These are phyloP conservation scores for Henricia sp. DNA, from an alignment of 53 echinoderm and acorn worm genomes.

Conservation along the genomic window DNA sequence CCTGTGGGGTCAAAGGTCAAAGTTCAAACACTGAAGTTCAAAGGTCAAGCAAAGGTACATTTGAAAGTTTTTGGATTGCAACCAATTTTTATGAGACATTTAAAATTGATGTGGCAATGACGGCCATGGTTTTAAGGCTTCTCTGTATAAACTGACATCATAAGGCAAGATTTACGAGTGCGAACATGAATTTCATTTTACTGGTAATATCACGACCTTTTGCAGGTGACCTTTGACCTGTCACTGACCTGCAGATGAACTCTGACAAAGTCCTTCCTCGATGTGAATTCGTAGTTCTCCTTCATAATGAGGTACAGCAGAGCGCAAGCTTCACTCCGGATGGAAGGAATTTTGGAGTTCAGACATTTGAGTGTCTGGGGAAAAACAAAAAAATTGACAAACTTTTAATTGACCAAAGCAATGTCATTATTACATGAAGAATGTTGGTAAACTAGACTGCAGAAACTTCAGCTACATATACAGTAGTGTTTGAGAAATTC, in stretches of 20 bases:
- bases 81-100: too few species aligned
- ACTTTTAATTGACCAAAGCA: too few species aligned
- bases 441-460: too few species aligned
- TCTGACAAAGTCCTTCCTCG: constrained; percentile 91
- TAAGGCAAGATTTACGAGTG: neutral
- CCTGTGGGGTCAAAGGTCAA: constrained; percentile 58
- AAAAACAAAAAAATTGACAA: neutral
- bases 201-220: neutral
- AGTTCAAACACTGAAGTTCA: neutral
- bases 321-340: constrained; percentile 92
- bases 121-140: too few species aligned
- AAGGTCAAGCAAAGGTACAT: neutral
- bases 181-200: neutral
- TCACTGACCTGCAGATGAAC: constrained; percentile 91
- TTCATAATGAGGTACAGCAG: constrained; percentile 97
- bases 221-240: constrained; percentile 6
- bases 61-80: too few species aligned
- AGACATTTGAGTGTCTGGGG: constrained; percentile 87
- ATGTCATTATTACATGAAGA: too few species aligned
- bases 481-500: too few species aligned
- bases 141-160: too few species aligned
- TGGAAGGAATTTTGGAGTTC: constrained; percentile 78
- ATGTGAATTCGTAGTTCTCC: constrained; percentile 89
- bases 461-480: too few species aligned
- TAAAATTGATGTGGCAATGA: too few species aligned